Evolutionary conservation across 2,888 invertebrate species (phyloP).

Genomic region (Chaetogeoica ovagalla): DNA sequence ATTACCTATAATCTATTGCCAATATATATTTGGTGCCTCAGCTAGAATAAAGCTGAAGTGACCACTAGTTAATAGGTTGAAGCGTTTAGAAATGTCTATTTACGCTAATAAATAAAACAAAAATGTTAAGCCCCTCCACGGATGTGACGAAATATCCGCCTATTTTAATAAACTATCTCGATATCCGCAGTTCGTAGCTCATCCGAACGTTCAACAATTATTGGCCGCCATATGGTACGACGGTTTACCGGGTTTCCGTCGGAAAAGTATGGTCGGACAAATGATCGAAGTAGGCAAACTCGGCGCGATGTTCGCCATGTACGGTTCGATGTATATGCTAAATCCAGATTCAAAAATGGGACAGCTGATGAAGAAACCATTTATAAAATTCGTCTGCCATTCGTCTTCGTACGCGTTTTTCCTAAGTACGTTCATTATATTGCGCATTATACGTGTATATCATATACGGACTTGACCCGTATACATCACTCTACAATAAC

Average conservation of each 20-base stretch:
- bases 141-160: too few species aligned
- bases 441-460: too few species aligned
- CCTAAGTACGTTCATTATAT: conserved; percentile 71
- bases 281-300: conserved; percentile 82
- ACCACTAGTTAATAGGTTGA: too few species aligned
- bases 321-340: conserved; percentile 88
- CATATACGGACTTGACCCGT: too few species aligned
- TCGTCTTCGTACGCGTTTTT: conserved; percentile 95
- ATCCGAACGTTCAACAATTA: conserved; percentile 96
- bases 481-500: too few species aligned
- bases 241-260: conserved; percentile 92
- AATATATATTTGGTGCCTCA: too few species aligned
- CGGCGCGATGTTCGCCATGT: conserved; percentile 89
- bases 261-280: conserved; percentile 87
- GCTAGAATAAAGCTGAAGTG: too few species aligned
- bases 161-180: too few species aligned
- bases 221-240: conserved; percentile 98
- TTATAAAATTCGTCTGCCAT: conserved; percentile 97
- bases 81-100: too few species aligned
- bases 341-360: conserved; percentile 87
- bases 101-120: too few species aligned
- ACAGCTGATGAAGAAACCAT: conserved; percentile 92
- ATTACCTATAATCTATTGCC: too few species aligned
- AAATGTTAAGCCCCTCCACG: too few species aligned
- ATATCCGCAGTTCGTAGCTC: conserved; percentile 84